phyloP scores from a whole-genome alignment of 2,888 invertebrate genomes.

The Ectemnius continuus region DNA sequence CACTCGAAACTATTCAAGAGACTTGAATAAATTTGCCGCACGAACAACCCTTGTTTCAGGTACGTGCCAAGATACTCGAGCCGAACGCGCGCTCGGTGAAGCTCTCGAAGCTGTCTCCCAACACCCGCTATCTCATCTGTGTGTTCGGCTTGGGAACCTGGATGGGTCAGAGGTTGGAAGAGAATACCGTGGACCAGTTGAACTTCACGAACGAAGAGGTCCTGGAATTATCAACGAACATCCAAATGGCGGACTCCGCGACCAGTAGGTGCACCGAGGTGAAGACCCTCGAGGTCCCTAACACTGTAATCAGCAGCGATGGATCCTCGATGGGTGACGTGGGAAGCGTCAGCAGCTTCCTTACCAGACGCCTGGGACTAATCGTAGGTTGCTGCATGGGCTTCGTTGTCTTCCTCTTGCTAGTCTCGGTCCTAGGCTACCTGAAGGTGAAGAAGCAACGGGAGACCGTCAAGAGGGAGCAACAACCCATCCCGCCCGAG shows the following conservation, averaged over 20 bases:
- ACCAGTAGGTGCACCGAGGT: constrained; percentile 89
- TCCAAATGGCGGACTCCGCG: constrained; percentile 84
- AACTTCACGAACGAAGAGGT: constrained; percentile 74
- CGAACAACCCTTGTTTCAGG: constrained; percentile 78
- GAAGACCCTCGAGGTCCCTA: constrained; percentile 86
- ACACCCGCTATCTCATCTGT: constrained; percentile 91
- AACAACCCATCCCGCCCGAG: constrained; percentile 86
- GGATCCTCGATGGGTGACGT: constrained; percentile 78
- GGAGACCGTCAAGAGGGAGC: constrained; percentile 85
- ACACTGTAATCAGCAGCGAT: constrained; percentile 77
- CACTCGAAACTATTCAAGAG: too few relatives aligned
- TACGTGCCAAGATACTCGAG: constrained; percentile 87
- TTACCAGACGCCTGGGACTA: constrained; percentile 89
- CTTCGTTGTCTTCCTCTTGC: constrained; percentile 89
- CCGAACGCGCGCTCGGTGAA: constrained; percentile 86
- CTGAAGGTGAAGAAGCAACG: constrained; percentile 91
- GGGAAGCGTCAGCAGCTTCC: constrained; percentile 84
- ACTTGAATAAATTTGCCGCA: neutral
- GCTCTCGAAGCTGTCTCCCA: constrained; percentile 87
- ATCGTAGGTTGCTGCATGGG: constrained; percentile 93
- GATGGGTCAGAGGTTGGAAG: constrained; percentile 78
- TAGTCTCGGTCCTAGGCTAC: constrained; percentile 91
- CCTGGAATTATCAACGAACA: constrained; percentile 80
- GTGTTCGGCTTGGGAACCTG: constrained; percentile 92
- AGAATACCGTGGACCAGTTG: constrained; percentile 66